A percentile compares a stretch with the other conserved stretches of the same genome.
Conservation (phyloP, 2,888 invertebrate species). For the Sinodicranocentrus sp. region DNA sequence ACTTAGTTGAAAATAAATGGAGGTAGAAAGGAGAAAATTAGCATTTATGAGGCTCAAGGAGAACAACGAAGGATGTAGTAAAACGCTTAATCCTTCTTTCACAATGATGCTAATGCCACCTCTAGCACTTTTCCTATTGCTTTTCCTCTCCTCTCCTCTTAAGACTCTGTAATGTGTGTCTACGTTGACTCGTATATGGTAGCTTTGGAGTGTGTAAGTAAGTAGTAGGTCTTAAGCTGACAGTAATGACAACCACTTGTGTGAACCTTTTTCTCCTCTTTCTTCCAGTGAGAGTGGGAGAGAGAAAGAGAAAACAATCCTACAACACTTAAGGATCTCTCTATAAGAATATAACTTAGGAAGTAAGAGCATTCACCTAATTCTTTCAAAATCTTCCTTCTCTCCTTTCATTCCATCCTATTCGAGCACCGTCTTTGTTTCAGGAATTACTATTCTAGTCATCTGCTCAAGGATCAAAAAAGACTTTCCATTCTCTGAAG, state of each 20-base stretch:
- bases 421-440: conserved; percentile 14
- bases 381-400: conserved; percentile 61
- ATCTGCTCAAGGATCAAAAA: conserved; percentile 60
- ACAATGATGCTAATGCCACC: conserved; percentile 57
- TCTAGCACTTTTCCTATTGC: background rate
- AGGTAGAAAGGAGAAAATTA: conserved; percentile 66
- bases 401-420: conserved; percentile 27
- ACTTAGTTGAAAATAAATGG: conserved; percentile 55
- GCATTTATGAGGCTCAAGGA: conserved; percentile 59
- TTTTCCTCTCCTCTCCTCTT: background rate
- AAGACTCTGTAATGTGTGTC: background rate
- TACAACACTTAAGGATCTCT: conserved; percentile 43
- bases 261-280: conserved; percentile 45
- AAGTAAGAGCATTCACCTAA: conserved; percentile 60
- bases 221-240: conserved; percentile 46
- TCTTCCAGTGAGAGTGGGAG: background rate
- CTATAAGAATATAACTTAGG: background rate
- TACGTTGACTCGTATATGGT: background rate
- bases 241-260: conserved; percentile 67
- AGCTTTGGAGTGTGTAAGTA: conserved; percentile 7
- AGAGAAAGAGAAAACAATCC: conserved; percentile 49
- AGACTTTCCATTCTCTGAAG: conserved; percentile 48
- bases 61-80: conserved; percentile 53
- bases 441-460: conserved; percentile 54
- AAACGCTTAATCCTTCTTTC: conserved; percentile 64